Conservation (phyloP, 2,113 vertebrate species). For the Halichoeres trimaculatus region DNA sequence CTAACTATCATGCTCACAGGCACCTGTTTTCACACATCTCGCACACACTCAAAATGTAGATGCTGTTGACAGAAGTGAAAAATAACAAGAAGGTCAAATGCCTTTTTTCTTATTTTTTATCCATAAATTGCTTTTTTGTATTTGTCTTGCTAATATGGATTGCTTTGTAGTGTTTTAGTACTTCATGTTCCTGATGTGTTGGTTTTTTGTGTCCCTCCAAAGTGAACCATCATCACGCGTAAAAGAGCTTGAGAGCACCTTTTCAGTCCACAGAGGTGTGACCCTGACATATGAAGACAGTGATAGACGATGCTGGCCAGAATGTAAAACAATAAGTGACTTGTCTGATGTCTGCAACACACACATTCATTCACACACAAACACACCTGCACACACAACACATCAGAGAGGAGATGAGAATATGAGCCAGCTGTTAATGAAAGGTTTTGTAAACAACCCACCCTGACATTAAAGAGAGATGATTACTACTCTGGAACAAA, state of each 20-base stretch:
- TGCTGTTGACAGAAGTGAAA: background rate
- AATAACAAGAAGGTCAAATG: background rate
- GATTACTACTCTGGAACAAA: slow-evolving; percentile 59
- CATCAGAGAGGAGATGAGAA: slow-evolving; percentile 12
- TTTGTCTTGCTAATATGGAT: background rate
- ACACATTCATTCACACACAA: slow-evolving; percentile 17
- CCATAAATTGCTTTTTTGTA: background rate
- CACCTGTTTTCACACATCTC: background rate
- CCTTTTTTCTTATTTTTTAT: background rate
- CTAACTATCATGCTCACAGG: slow-evolving; percentile 1
- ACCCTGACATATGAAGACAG: background rate
- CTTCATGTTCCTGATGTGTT: background rate
- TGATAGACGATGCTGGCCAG: background rate
- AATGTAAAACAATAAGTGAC: slow-evolving; percentile 10
- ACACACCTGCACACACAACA: slow-evolving; percentile 12
- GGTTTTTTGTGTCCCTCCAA: background rate
- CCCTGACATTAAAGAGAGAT: slow-evolving; percentile 51
- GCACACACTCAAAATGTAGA: background rate
- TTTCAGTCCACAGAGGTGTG: background rate
- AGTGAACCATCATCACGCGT: background rate
- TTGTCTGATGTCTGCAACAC: slow-evolving; percentile 13
- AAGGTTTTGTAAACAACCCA: slow-evolving; percentile 55
- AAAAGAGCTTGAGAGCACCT: background rate
- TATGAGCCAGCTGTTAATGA: slow-evolving; percentile 52
- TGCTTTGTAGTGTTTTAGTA: background rate